Percentiles rank a stretch among this genome's conserved stretches.
Conservation (phyloP, 2,888 invertebrate genomes). For the Vannuccia rotundouncinata region DNA sequence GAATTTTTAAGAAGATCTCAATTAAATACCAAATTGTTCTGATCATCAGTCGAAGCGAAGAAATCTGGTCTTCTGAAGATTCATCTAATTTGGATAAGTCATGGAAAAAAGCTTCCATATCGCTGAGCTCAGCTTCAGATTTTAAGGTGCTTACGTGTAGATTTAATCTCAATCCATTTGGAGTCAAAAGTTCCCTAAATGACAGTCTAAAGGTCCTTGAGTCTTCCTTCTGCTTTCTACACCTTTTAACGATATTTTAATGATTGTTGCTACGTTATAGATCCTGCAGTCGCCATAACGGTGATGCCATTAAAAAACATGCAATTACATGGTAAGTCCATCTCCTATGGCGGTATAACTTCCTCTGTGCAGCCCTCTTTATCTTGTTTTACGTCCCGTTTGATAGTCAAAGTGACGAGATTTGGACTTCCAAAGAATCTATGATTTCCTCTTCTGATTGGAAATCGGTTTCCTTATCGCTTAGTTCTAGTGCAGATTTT, state of each 20-base stretch:
- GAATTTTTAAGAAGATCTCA: not conserved
- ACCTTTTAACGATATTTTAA: too few relatives aligned
- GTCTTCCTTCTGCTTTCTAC: too few relatives aligned
- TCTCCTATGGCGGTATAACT: too few relatives aligned
- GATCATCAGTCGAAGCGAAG: not conserved
- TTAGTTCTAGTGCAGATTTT: constrained; percentile 28
- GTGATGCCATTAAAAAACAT: not conserved
- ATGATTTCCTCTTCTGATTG: not conserved
- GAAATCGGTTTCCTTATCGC: not conserved
- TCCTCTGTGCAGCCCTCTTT: too few relatives aligned
- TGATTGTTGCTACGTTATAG: too few relatives aligned
- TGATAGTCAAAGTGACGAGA: constrained; percentile 32
- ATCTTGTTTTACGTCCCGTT: too few relatives aligned
- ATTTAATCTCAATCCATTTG: not conserved
- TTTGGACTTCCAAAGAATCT: constrained; percentile 27
- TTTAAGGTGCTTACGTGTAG: constrained; percentile 21
- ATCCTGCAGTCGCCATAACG: not conserved
- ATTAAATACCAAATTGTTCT: too few relatives aligned
- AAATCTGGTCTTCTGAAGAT: not conserved
- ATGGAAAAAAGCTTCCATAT: constrained; percentile 17
- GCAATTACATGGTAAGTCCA: not conserved
- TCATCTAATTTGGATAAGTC: not conserved
- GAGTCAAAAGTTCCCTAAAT: not conserved
- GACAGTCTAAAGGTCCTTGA: too few relatives aligned
- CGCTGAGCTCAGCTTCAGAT: constrained; percentile 6